Conservation (phyloP, 2,113 vertebrate species). For the Lepisosteus osseus region DNA sequence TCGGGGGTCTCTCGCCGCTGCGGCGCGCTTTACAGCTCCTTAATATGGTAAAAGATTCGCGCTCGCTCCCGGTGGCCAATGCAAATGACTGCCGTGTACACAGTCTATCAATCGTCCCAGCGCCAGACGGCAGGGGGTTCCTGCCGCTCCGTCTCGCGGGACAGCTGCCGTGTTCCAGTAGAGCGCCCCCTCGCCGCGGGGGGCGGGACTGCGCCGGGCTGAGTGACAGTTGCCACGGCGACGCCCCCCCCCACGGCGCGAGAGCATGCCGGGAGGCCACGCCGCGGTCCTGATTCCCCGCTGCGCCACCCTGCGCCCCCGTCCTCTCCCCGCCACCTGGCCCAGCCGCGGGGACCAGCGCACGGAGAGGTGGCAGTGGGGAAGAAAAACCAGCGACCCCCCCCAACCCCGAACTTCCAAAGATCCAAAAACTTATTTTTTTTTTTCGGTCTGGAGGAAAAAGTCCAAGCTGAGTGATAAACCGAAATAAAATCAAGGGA, state of each 20-base stretch:
- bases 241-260: not conserved
- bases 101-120: not conserved
- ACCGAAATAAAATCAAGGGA: too few relatives aligned
- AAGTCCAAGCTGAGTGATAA: too few relatives aligned
- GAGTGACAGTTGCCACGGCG: conserved; percentile 28
- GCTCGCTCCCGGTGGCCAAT: too few relatives aligned
- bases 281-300: not conserved
- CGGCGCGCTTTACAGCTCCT: too few relatives aligned
- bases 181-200: conserved; percentile 31
- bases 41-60: too few relatives aligned
- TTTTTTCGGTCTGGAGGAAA: too few relatives aligned
- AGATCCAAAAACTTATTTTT: too few relatives aligned
- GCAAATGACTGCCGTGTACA: not conserved
- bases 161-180: conserved; percentile 36
- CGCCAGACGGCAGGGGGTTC: not conserved
- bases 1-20: too few relatives aligned
- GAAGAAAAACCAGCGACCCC: too few relatives aligned
- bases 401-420: too few relatives aligned
- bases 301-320: not conserved
- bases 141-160: not conserved
- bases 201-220: conserved; percentile 27
- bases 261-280: not conserved
- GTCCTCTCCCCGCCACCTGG: not conserved
- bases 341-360: too few relatives aligned
- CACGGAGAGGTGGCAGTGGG: too few relatives aligned